Base-by-base conservation (phyloP, 1,140 invertebrate genomes). In the Sarcophaga bullata region DNA sequence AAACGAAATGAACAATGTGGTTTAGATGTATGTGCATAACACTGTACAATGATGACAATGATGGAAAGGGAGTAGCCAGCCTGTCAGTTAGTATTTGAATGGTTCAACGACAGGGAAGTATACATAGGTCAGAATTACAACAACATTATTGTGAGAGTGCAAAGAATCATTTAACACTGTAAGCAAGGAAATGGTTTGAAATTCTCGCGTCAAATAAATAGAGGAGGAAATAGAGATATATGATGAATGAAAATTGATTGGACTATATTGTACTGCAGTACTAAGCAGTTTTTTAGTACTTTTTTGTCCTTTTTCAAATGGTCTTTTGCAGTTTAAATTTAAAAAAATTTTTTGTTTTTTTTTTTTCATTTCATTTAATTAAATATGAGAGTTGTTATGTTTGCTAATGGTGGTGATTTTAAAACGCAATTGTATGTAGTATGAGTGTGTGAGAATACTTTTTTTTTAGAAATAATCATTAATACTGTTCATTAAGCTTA, bases 161-260 rank as follows among this genome's bases (percentile, higher is more conserved):
- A 2, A 37, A 37, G 25, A 37, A 37, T 17, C 9, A 68, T 68
- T 68, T 68, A 68, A 19, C 62, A 58, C 54, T n/a, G 8, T 68
- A 68, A 37, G 25, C 25, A 37, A 37, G 25, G n/a, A 68, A 17
- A 19, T 3, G 17, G n/a, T 17, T 68, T 68, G n/a, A 68, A 19
- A 68, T 68, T 68, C 25, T 4, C 25, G 54, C 11, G 15, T 6
- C n/a, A n/a, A 13, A 58, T 19, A 68, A 68, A 68, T 9, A 52
- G 50, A 19, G 17, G 62, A 8, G 62, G 62, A 3, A 37, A 37
- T 37, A 37, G 62, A n/a, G 62, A 68, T 68, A 19, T 8, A 37
- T 68, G 62, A 68, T 68, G 62, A 68, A 68, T 68, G n/a, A 19
- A 68, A 68, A 17, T 68, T 68, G 62, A 68, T 68, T 68, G 62